These are phyloP conservation scores for Sarotherodon lohbergeri DNA, from an alignment of 2,113 vertebrate species.

Conservation along the genomic window DNA sequence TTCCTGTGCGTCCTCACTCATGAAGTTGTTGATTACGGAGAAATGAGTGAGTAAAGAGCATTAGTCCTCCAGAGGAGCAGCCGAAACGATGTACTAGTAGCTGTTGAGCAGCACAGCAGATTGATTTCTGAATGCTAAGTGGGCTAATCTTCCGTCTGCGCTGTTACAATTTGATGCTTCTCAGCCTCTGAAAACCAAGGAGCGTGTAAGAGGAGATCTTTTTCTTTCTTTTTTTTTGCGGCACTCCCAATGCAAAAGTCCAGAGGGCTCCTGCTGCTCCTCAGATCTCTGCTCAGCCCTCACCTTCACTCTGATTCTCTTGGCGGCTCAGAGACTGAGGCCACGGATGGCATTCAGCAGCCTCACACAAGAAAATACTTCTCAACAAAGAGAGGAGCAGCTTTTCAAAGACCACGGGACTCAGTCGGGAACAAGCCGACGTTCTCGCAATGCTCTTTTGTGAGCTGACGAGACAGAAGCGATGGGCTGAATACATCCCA, in stretches of 20 bases:
- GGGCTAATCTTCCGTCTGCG: conserved; percentile 51
- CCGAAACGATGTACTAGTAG: conserved; percentile 26
- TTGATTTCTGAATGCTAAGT: conserved; percentile 60
- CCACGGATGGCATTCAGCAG: neutral
- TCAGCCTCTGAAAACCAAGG: neutral
- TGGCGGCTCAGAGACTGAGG: neutral
- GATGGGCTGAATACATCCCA: neutral
- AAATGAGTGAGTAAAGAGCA: conserved; percentile 40
- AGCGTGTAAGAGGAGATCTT: neutral
- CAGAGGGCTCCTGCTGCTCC: neutral
- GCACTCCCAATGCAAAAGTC: neutral
- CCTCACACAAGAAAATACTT: neutral
- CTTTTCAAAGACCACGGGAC: neutral
- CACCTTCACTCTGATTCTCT: conserved; percentile 2
- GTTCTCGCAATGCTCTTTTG: neutral
- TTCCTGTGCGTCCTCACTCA: conserved; percentile 38
- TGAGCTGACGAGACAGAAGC: neutral
- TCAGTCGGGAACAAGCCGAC: neutral
- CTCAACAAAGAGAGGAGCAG: conserved; percentile 8
- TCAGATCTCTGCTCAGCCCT: conserved; percentile 8
- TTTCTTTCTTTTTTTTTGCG: neutral
- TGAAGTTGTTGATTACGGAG: conserved; percentile 58
- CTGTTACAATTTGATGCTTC: conserved; percentile 2
- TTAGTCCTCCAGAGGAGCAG: conserved; percentile 38
- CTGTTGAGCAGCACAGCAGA: conserved; percentile 37